A percentile compares a stretch with the other conserved stretches of the same genome.
These are phyloP conservation scores for Drosophila flavopinicola DNA, from an alignment of 2,888 invertebrate species.

Conservation along the genomic window DNA sequence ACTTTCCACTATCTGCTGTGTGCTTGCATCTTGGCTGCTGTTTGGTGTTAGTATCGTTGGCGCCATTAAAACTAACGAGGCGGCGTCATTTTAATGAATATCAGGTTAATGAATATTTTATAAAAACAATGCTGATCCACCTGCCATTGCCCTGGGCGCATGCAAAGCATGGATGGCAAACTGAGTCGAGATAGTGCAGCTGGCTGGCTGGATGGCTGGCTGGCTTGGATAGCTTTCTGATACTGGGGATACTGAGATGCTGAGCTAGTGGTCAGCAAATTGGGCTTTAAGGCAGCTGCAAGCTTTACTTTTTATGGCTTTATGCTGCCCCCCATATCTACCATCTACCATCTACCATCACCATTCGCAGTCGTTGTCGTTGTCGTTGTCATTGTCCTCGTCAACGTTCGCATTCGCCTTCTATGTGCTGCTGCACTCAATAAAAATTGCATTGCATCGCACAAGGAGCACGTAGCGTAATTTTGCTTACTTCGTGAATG, in stretches of 20 bases:
- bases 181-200: too few species aligned
- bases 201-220: neutral
- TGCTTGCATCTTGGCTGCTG: too few species aligned
- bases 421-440: slow-evolving; percentile 48
- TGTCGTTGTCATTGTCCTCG: neutral
- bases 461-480: slow-evolving; percentile 74
- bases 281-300: slow-evolving; percentile 13
- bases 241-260: slow-evolving; percentile 4
- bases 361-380: neutral
- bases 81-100: slow-evolving; percentile 66
- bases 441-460: slow-evolving; percentile 73
- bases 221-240: neutral
- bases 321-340: neutral
- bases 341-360: neutral
- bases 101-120: slow-evolving; percentile 76
- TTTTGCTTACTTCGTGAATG: slow-evolving; percentile 76
- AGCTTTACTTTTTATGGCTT: slow-evolving; percentile 17
- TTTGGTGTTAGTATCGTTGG: slow-evolving; percentile 42
- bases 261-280: slow-evolving; percentile 4
- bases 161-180: too few species aligned
- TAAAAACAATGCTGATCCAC: slow-evolving; percentile 33
- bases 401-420: slow-evolving; percentile 10
- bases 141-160: neutral
- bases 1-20: neutral
- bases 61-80: slow-evolving; percentile 70